These are phyloP conservation scores for Hirtodrosophila duncani DNA, from an alignment of 2,888 invertebrate species.

Conservation along the genomic window DNA sequence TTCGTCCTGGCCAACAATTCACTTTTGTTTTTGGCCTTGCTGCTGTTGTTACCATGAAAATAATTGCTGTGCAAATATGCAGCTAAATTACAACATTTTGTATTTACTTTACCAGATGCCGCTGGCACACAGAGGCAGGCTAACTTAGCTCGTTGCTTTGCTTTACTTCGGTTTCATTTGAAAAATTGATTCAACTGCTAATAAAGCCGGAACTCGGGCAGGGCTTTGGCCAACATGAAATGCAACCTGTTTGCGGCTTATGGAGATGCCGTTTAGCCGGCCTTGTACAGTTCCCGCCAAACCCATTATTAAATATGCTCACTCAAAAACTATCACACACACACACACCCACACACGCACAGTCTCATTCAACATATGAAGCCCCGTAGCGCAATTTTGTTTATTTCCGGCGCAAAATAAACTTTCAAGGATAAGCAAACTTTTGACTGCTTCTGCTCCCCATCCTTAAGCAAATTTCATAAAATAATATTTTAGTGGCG, in stretches of 20 bases:
- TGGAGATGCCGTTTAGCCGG: no score
- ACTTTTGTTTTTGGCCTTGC: constrained; percentile 57
- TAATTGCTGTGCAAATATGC: constrained; percentile 67
- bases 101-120: constrained; percentile 56
- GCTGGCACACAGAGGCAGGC: constrained; percentile 22
- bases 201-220: no score
- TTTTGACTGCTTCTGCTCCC: constrained; percentile 45
- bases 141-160: constrained; percentile 5
- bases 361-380: constrained; percentile 5
- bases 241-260: no score
- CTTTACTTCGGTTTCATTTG: no score
- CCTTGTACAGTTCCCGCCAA: no score
- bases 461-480: constrained; percentile 71
- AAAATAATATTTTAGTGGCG: constrained; percentile 70
- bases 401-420: constrained; percentile 71
- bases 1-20: constrained; percentile 53
- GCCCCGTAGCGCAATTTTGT: constrained; percentile 60
- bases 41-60: constrained; percentile 46
- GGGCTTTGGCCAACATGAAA: no score
- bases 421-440: constrained; percentile 71
- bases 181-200: no score
- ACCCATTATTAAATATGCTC: no score
- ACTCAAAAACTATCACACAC: no score
- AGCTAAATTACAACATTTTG: constrained; percentile 58
- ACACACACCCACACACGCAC: constrained; percentile 3